phyloP scores from a whole-genome alignment of 2,113 vertebrate species.

The Xenotilapia flavipinnis region DNA sequence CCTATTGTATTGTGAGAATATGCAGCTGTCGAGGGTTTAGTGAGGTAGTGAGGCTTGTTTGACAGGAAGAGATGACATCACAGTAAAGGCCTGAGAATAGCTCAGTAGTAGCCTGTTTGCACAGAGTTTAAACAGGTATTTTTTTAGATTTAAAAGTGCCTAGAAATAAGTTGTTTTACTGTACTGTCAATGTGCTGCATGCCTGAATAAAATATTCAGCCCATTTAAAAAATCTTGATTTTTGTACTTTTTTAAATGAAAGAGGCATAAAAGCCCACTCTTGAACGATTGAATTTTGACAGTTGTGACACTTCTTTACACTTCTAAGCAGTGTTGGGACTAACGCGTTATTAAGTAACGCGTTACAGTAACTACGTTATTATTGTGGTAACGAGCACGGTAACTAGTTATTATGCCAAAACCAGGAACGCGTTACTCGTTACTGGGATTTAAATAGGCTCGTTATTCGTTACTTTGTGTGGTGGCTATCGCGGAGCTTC shows the following conservation, averaged over 20 bases:
- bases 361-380: too few relatives aligned
- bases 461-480: too few relatives aligned
- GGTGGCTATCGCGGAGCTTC: too few relatives aligned
- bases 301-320: not conserved
- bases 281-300: accelerated
- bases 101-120: not conserved
- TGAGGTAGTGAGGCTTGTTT: accelerated
- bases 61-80: not conserved
- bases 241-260: not conserved
- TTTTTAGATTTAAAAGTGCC: not conserved
- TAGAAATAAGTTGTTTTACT: not conserved
- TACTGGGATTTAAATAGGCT: too few relatives aligned
- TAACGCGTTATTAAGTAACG: too few relatives aligned
- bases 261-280: accelerated
- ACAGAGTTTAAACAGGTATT: not conserved
- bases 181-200: not conserved
- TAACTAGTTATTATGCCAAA: too few relatives aligned
- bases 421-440: too few relatives aligned
- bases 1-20: accelerated
- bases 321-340: too few relatives aligned
- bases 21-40: not conserved
- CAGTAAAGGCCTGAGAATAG: too few relatives aligned
- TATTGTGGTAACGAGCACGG: too few relatives aligned
- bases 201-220: not conserved
- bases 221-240: not conserved